Base-by-base conservation (phyloP, 1,140 invertebrate genomes). In the Latrodectus geometricus region DNA sequence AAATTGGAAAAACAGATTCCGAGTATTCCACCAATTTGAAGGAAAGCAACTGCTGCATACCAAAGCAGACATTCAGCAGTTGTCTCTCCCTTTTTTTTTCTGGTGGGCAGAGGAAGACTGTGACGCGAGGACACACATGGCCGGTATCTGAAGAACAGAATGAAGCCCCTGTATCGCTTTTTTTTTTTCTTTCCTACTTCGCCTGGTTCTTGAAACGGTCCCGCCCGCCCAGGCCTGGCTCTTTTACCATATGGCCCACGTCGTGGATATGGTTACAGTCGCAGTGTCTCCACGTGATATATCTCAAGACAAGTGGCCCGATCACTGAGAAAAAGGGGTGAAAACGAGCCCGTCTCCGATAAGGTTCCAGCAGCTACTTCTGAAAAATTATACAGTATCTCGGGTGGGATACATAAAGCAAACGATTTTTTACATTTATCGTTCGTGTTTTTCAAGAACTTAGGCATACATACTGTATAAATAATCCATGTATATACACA, bases 241-340 rank as follows among this genome's bases (percentile, higher is more conserved):
- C 21, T 73, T 49, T 48, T 73, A 73, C 78, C 78, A 80, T 80
- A 80, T 80, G 78, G 78, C 78, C 68, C 66, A 61, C 65, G 54
- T 35, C 35, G 21, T 17, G 48, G 54, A 80, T 80, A 70, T 21
- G 20, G 66, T 80, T 80, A 70, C 78, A 70, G 65, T 61, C 7
- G 66, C 20, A 69, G 9, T 14, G 50, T 17, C 73, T 12, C 54
- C 54, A 52, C 20, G 14, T 80, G 76, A 78, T 66, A 50, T 78
- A 78, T 78, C 35, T 66, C 23, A 49, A 15, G 61, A 68, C 76
- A 78, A 78, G 76, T 78, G 76, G 76, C 11, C 20, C 20, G 20
- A 50, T 52, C 52, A 56, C 54, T 11, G 20, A 56, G 21, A 56
- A 23, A 61, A 76, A 56, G 54, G 74, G 14, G 52, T 76, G 74